Evolutionary conservation across 2,888 invertebrate species (phyloP), one percentile per base, ranked within the genome.

Genomic region (Rhorus exstirpatorius): DNA sequence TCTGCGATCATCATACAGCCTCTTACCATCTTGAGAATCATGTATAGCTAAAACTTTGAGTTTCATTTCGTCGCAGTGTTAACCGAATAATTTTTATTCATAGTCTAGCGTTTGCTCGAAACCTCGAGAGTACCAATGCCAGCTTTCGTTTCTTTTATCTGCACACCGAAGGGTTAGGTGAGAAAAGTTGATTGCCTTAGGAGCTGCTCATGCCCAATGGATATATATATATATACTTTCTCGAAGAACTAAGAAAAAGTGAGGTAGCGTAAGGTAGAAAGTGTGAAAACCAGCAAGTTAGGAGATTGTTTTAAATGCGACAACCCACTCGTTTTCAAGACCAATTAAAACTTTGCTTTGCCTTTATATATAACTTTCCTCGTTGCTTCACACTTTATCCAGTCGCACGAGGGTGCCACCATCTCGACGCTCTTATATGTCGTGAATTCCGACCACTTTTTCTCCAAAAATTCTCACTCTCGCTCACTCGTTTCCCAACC

Each of bases 251-350:
- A 46, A 38, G 77, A 60, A 77, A 77, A 60, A 61, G 80, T 65
- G 38, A 77, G 63, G 46, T 41, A 67, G 77, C 67, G 72, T 68
- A 77, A 70, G 75, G 81, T 61, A 79, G 87, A 82, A 79, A 76
- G 85, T 74, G 85, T 78, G 79, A 83, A 84, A 84, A 84, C 80
- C 53, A 49, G 77, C 68, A 74, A 78, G 81, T 74, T 85, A 83
- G 86, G 70, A 85, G 89, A 90, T 90, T 89, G 89, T 90, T 90
- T 90, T 89, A 89, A 90, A 90, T 88, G 89, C 88, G 88, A 88
- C 87, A 87, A 87, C 86, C 85, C 85, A 87, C 89, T 87, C 88
- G 86, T 90, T 89, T 89, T 90, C 89, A 89, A 89, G 89, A 89
- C 89, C 89, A 90, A 90, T 90, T 90, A 90, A 90, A 90, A 90